These are phyloP conservation scores for Atopsyche davidsoni DNA, from an alignment of 1,140 invertebrate genomes.

Conservation along the genomic window DNA sequence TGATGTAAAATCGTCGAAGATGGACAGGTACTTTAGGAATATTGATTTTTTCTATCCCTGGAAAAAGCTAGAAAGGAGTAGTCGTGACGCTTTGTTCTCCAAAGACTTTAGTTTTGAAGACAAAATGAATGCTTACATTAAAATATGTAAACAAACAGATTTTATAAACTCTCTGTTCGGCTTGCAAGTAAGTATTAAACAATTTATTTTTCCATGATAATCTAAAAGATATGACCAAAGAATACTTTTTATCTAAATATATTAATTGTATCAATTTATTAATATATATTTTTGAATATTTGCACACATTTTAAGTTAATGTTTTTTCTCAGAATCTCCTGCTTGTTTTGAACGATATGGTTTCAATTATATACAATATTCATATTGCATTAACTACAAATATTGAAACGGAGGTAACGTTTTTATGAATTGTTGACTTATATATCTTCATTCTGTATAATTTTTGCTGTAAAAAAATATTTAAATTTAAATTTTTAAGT, in stretches of 20 bases:
- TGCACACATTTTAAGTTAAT: too few relatives aligned
- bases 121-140: not conserved
- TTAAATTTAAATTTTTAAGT: too few relatives aligned
- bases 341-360: not conserved
- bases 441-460: too few relatives aligned
- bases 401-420: not conserved
- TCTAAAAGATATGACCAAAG: too few relatives aligned
- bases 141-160: not conserved
- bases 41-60: not conserved
- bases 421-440: too few relatives aligned
- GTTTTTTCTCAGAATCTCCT: not conserved
- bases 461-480: too few relatives aligned
- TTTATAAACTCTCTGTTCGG: not conserved
- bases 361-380: not conserved
- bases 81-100: not conserved
- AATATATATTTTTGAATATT: too few relatives aligned
- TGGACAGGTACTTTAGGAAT: too few relatives aligned
- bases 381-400: not conserved
- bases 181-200: not conserved
- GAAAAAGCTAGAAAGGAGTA: not conserved
- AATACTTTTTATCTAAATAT: too few relatives aligned
- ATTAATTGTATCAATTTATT: too few relatives aligned
- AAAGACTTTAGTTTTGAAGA: not conserved
- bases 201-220: too few relatives aligned
- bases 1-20: too few relatives aligned